These are phyloP conservation scores for Temnothorax nylanderi DNA, from an alignment of 1,140 invertebrate genomes.

Conservation along the genomic window DNA sequence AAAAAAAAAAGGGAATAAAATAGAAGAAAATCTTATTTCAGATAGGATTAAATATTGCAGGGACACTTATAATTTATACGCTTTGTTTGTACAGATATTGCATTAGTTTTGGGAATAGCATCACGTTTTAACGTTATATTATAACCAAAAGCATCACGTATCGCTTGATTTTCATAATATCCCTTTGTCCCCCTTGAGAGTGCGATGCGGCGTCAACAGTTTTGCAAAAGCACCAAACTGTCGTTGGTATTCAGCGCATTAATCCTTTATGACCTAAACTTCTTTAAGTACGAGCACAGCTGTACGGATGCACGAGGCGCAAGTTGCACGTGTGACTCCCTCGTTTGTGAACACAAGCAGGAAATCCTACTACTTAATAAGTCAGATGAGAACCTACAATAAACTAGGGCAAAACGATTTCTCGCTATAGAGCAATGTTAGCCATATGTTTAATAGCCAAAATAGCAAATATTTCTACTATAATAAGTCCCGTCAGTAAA, in stretches of 20 bases:
- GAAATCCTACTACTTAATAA: constrained; percentile 36
- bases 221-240: constrained; percentile 14
- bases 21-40: neutral
- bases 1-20: neutral
- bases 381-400: constrained; percentile 7
- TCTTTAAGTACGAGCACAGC: constrained; percentile 41
- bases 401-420: constrained; percentile 37
- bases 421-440: neutral
- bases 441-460: neutral
- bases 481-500: neutral
- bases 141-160: neutral
- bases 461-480: neutral
- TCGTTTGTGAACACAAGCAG: constrained; percentile 2
- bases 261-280: constrained; percentile 45
- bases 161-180: constrained; percentile 12
- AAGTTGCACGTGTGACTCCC: neutral
- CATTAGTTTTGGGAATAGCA: neutral
- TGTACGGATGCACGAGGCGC: constrained; percentile 23
- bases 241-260: constrained; percentile 43
- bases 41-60: neutral
- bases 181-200: neutral
- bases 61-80: neutral
- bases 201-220: constrained; percentile 9
- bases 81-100: too few species aligned
- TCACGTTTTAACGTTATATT: neutral